These are phyloP conservation scores for Heliconius sara DNA, from an alignment of 2,888 invertebrate genomes.

Conservation along the genomic window DNA sequence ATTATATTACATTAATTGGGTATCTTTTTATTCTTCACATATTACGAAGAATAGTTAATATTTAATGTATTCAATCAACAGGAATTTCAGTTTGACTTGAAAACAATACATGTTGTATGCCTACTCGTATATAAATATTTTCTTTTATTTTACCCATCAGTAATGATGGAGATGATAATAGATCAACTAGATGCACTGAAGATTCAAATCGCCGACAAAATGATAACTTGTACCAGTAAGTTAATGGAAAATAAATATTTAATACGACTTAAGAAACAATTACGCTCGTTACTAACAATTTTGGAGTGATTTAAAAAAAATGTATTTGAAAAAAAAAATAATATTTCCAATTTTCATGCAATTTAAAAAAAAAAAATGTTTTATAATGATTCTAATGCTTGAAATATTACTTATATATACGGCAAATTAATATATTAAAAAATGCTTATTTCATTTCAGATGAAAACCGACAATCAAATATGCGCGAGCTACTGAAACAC, in stretches of 20 bases:
- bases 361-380: no score
- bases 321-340: no score
- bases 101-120: not conserved
- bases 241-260: not conserved
- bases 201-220: slow-evolving; percentile 32
- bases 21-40: no score
- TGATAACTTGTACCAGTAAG: slow-evolving; percentile 33
- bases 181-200: slow-evolving; percentile 30
- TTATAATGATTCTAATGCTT: no score
- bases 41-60: no score
- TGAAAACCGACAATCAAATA: slow-evolving; percentile 17
- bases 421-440: no score
- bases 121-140: slow-evolving; percentile 19
- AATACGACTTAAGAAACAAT: no score
- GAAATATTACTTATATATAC: no score
- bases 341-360: no score
- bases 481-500: slow-evolving; percentile 27
- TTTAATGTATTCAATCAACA: not conserved
- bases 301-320: no score
- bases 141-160: slow-evolving; percentile 32
- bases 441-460: slow-evolving; percentile 19
- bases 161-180: slow-evolving; percentile 35
- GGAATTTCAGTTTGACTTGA: not conserved
- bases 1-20: no score
- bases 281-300: no score